phyloP scores from a whole-genome alignment of 2,888 invertebrate genomes.

The Chrysolina oricalcia region DNA sequence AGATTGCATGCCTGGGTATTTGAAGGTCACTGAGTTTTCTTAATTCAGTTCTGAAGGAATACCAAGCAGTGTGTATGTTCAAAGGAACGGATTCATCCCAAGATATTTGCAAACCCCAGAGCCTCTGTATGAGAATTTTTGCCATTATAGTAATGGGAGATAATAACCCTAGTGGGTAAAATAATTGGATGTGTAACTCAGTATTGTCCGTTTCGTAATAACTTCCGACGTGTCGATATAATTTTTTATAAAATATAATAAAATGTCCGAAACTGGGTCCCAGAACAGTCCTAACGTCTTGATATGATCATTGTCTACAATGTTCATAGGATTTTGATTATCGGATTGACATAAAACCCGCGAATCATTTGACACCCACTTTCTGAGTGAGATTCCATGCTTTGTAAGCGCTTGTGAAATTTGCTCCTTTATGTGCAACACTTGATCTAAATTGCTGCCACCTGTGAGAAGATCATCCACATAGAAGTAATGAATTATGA shows the following conservation, averaged over 20 bases:
- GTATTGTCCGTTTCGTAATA: not conserved
- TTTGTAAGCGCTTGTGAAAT: not conserved
- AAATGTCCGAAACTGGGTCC: too few species aligned
- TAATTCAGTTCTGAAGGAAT: not conserved
- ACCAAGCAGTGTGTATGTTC: constrained; percentile 10
- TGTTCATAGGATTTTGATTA: not conserved
- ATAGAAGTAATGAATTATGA: constrained; percentile 17
- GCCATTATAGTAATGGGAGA: constrained; percentile 5
- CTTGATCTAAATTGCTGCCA: constrained; percentile 4
- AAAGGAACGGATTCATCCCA: constrained; percentile 34
- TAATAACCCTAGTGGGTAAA: not conserved
- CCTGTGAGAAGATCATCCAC: constrained; percentile 32
- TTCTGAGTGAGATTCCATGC: constrained; percentile 2
- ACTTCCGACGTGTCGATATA: not conserved
- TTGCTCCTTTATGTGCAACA: not conserved
- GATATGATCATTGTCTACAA: not conserved
- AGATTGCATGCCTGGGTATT: constrained; percentile 39
- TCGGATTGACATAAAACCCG: not conserved
- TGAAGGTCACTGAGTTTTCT: constrained; percentile 1
- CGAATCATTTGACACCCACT: constrained; percentile 13
- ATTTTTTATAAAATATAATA: too few species aligned
- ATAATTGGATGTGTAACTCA: not conserved
- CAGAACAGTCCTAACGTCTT: too few species aligned
- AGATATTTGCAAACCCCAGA: constrained; percentile 19
- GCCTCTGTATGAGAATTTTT: constrained; percentile 29